phyloP scores from a whole-genome alignment of 2,888 invertebrate genomes.

The Drosophila testacea region DNA sequence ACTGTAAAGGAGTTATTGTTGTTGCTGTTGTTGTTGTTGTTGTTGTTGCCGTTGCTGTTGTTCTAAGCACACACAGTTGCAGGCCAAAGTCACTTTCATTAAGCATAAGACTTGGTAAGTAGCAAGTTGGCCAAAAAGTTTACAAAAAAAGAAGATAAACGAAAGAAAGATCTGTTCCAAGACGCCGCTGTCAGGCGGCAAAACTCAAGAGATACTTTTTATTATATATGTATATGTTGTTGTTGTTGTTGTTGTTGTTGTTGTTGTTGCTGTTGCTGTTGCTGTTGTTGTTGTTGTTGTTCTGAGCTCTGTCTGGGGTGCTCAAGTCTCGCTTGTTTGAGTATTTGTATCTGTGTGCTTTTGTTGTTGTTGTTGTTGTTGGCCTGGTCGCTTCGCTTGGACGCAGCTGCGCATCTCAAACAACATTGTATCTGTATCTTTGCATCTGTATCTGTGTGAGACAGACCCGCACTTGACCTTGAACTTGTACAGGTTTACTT shows the following conservation, averaged over 20 bases:
- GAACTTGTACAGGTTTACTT: constrained; percentile 80
- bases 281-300: constrained; percentile 23
- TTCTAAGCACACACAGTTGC: constrained; percentile 16
- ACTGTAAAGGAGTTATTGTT: constrained; percentile 2
- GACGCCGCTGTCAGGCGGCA: constrained; percentile 42
- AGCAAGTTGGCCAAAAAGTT: constrained; percentile 39
- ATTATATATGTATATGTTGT: background rate
- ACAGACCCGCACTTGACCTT: constrained; percentile 74
- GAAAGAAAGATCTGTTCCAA: constrained; percentile 25
- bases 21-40: constrained; percentile 6
- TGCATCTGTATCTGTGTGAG: constrained; percentile 39
- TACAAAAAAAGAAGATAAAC: constrained; percentile 1
- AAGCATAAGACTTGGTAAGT: constrained; percentile 15
- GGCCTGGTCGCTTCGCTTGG: constrained; percentile 23
- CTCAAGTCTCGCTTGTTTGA: constrained; percentile 21
- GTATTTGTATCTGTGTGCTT: background rate
- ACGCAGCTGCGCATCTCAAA: constrained; percentile 60
- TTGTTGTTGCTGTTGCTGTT: constrained; percentile 8
- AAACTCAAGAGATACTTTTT: constrained; percentile 45
- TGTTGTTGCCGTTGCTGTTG: constrained; percentile 3
- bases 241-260: constrained; percentile 17
- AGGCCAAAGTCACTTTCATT: constrained; percentile 36
- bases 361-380: constrained; percentile 7
- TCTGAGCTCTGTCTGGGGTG: constrained; percentile 30
- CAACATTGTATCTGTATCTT: constrained; percentile 44